Percentiles rank a stretch among this genome's conserved stretches.
These are phyloP conservation scores for Aspidiotus destructor DNA, from an alignment of 2,888 invertebrate species.

Conservation along the genomic window DNA sequence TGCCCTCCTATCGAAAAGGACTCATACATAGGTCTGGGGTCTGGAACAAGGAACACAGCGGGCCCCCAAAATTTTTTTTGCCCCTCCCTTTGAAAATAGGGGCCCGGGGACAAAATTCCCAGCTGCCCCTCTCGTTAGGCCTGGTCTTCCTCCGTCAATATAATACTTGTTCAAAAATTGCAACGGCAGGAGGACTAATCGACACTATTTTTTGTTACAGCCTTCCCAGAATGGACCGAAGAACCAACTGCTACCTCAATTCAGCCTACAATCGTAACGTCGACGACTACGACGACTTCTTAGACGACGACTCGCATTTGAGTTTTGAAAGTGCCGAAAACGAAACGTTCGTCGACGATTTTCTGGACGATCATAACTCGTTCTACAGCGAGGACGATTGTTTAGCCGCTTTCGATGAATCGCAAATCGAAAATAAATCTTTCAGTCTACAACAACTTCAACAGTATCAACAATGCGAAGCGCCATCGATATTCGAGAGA, in stretches of 20 bases:
- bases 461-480: not conserved
- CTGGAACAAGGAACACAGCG: too few species aligned
- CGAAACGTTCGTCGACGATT: constrained; percentile 25
- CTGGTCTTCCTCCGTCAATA: too few species aligned
- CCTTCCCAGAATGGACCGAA: constrained; percentile 13
- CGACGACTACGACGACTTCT: constrained; percentile 24
- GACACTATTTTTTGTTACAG: too few species aligned
- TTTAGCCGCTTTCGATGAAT: constrained; percentile 15
- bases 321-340: constrained; percentile 23
- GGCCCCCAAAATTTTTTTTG: too few species aligned
- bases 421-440: not conserved
- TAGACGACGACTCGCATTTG: constrained; percentile 20
- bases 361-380: constrained; percentile 18
- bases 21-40: too few species aligned
- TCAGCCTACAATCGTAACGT: constrained; percentile 22
- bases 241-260: constrained; percentile 23
- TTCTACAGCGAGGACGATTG: constrained; percentile 15
- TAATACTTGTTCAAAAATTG: too few species aligned
- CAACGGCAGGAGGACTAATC: too few species aligned
- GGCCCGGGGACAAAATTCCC: too few species aligned
- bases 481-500: constrained; percentile 1
- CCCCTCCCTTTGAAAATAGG: too few species aligned
- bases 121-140: too few species aligned
- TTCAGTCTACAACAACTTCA: not conserved
- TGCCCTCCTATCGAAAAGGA: too few species aligned